phyloP scores from a whole-genome alignment of 2,113 vertebrate genomes.

The Eptesicus fuscus region DNA sequence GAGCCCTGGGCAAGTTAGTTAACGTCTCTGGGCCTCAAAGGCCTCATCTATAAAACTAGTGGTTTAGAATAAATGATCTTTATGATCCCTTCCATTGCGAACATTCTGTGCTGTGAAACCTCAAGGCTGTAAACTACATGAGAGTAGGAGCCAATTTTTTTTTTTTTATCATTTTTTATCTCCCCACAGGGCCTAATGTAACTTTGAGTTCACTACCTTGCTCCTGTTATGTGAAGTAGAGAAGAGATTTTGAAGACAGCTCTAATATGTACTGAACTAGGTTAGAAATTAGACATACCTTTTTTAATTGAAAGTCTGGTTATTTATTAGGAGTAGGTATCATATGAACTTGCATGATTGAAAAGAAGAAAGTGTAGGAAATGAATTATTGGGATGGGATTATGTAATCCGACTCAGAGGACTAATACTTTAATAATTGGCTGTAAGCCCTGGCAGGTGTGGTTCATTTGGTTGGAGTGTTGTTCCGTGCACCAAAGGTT shows the following conservation, averaged over 20 bases:
- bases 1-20: conserved; percentile 52
- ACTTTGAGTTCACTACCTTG: conserved; percentile 30
- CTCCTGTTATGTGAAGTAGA: conserved; percentile 24
- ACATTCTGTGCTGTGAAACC: conserved; percentile 34
- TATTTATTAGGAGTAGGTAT: not conserved
- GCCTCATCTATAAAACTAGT: conserved; percentile 57
- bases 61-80: conserved; percentile 57
- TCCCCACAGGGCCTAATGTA: conserved; percentile 44
- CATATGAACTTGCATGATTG: conserved; percentile 15
- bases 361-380: not conserved
- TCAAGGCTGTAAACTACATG: conserved; percentile 55
- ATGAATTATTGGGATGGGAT: not conserved
- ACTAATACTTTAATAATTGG: conserved; percentile 22
- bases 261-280: conserved; percentile 34
- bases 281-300: conserved; percentile 32
- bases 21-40: conserved; percentile 46
- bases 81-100: conserved; percentile 33
- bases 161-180: conserved; percentile 1
- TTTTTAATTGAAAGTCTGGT: conserved; percentile 1
- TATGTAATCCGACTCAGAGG: not conserved
- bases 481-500: not conserved
- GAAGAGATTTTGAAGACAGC: conserved; percentile 43
- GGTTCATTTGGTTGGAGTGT: not conserved
- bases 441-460: not conserved
- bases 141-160: conserved; percentile 33